Evolutionary conservation across 2,797 vertebrate species (phyloP), one percentile per base, ranked within the genome.

Genomic region (Phyllotis vaccarum): DNA sequence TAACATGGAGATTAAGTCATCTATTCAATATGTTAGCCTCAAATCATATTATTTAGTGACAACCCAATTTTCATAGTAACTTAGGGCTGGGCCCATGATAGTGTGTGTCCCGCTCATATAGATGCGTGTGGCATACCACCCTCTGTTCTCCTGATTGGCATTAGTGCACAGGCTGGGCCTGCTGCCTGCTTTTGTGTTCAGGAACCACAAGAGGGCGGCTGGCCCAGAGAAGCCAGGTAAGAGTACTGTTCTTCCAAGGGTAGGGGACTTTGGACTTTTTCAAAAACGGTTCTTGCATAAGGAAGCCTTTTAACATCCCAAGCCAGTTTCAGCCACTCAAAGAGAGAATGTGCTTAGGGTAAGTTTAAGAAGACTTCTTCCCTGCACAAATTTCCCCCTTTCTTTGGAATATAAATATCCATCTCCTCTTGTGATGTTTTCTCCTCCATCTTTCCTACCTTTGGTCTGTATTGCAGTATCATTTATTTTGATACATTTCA

Each of bases 201-300:
- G 76, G 92, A 96, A 52, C 89, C 94, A 96, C 95, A 96, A 98
- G 95, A n/a, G 95, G 94, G 91, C 74, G 86, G 62, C 88, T 94
- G 34, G 49, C 76, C 6, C 17, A 34, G 49, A 81, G 89, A 96
- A 16, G 29, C 93, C 85, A 40, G n/a, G 31, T 85, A n/a, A 31
- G 76, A 68, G 58, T 27, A 22, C 79, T 89, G 60, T n/a, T 91
- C 40, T 82, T 91, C n/a, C 1, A 24, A 93, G 27, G 72, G 27
- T 4, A 16, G 72, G 70, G 16, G 76, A 56, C 19, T 27, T 54
- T 7, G 70, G 56, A 52, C 22, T 52, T 88, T 89, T 86, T 68
- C 49, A 89, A 86, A 91, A 56, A 34, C 52, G 9, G 75, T 90
- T 92, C 56, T 93, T 94, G 81, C 62, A 21, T 64, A 83, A 94